Conservation (phyloP, 2,888 invertebrate genomes). For the Liodrosophila aerea region DNA sequence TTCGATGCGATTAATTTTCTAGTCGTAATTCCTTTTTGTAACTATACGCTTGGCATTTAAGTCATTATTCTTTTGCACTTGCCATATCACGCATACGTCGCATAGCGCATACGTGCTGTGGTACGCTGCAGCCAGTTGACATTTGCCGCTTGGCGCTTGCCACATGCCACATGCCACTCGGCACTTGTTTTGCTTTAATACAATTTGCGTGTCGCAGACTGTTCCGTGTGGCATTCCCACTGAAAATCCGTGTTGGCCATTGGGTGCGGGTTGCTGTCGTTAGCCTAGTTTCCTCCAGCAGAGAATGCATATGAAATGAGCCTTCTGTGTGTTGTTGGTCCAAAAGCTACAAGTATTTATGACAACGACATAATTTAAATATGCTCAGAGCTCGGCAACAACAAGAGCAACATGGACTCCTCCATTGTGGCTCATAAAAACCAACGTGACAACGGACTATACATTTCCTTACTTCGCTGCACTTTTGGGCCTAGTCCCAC, state of each 20-base stretch:
- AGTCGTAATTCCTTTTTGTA: neutral
- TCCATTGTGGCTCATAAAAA: constrained; percentile 50
- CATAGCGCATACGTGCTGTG: constrained; percentile 54
- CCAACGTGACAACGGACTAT: constrained; percentile 29
- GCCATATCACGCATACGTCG: constrained; percentile 12
- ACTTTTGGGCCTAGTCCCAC: constrained; percentile 13
- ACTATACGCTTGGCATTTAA: neutral
- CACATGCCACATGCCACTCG: too few species aligned
- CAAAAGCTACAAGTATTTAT: constrained; percentile 54
- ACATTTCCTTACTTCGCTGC: constrained; percentile 19
- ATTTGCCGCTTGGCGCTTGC: too few species aligned
- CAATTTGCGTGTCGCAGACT: constrained; percentile 21
- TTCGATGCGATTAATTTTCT: neutral
- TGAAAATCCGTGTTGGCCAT: constrained; percentile 5
- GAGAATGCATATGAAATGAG: constrained; percentile 53
- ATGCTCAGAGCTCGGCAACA: constrained; percentile 25
- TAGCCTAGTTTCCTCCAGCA: constrained; percentile 53
- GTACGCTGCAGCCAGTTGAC: constrained; percentile 32
- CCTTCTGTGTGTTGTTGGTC: constrained; percentile 27
- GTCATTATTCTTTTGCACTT: constrained; percentile 10
- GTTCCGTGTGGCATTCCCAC: constrained; percentile 22
- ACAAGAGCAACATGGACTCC: constrained; percentile 29
- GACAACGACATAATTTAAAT: constrained; percentile 58
- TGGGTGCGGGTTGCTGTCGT: constrained; percentile 31
- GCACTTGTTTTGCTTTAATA: neutral